Evolutionary conservation across 2,113 vertebrate species (phyloP).

Genomic region (Cyanoramphus novaezelandiae): DNA sequence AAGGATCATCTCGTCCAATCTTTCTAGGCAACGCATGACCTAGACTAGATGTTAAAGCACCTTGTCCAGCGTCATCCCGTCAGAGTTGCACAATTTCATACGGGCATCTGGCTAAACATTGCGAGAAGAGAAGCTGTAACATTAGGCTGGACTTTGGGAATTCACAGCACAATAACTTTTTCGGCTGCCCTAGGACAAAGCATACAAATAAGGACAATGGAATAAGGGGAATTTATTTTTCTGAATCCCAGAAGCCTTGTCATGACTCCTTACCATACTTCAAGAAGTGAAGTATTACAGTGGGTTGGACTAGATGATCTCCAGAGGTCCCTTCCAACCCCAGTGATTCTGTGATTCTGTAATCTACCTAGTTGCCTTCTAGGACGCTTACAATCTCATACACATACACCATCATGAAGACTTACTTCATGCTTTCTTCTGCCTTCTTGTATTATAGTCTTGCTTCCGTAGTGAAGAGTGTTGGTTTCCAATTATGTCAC

Average conservation of each 20-base stretch:
- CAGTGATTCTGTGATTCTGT: background rate
- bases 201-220: background rate
- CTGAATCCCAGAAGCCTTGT: background rate
- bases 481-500: background rate
- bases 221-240: background rate
- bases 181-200: background rate
- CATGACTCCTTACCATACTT: background rate
- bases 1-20: background rate
- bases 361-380: background rate
- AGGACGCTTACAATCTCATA: background rate
- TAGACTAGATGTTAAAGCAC: background rate
- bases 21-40: background rate
- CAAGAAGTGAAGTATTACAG: background rate
- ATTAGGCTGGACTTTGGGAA: background rate
- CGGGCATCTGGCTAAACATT: background rate
- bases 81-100: background rate
- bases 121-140: background rate
- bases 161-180: background rate
- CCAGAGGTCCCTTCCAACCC: background rate
- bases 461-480: background rate
- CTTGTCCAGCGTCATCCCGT: background rate
- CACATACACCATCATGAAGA: rapidly evolving
- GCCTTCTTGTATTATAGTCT: background rate
- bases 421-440: background rate
- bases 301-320: background rate